Percentiles rank a stretch among this genome's conserved stretches.
These are phyloP conservation scores for Arrhopalites spinosus DNA, from an alignment of 2,888 invertebrate genomes.

Conservation along the genomic window DNA sequence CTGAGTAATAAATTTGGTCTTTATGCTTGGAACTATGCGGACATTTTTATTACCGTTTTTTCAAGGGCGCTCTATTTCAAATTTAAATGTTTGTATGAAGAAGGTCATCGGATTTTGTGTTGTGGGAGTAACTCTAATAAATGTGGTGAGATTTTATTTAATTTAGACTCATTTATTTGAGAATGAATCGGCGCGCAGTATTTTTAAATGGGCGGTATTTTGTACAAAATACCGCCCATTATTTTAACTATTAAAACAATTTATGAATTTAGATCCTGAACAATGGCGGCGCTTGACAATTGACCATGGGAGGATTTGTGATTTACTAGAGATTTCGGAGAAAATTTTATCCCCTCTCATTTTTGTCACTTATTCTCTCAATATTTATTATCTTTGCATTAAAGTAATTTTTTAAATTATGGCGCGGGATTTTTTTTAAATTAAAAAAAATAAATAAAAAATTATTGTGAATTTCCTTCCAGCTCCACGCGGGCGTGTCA, in stretches of 20 bases:
- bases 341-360: constrained; percentile 27
- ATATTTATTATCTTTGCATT: constrained; percentile 34
- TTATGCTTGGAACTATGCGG: neutral
- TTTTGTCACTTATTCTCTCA: constrained; percentile 18
- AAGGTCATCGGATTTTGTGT: no score
- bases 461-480: neutral
- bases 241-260: neutral
- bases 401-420: constrained; percentile 16
- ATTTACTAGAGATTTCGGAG: neutral
- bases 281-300: constrained; percentile 17
- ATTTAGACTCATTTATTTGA: no score
- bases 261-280: neutral
- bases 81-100: neutral
- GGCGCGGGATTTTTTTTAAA: no score
- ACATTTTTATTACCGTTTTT: neutral
- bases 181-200: neutral
- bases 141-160: no score
- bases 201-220: no score
- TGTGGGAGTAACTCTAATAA: no score
- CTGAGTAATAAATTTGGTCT: neutral
- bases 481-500: constrained; percentile 23
- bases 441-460: neutral
- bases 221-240: no score
- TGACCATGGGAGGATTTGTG: constrained; percentile 25
- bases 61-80: neutral